A percentile compares a stretch with the other conserved stretches of the same genome.
Evolutionary conservation across 2,113 vertebrate genomes (phyloP).

Genomic region (Misgurnus mizolepis): DNA sequence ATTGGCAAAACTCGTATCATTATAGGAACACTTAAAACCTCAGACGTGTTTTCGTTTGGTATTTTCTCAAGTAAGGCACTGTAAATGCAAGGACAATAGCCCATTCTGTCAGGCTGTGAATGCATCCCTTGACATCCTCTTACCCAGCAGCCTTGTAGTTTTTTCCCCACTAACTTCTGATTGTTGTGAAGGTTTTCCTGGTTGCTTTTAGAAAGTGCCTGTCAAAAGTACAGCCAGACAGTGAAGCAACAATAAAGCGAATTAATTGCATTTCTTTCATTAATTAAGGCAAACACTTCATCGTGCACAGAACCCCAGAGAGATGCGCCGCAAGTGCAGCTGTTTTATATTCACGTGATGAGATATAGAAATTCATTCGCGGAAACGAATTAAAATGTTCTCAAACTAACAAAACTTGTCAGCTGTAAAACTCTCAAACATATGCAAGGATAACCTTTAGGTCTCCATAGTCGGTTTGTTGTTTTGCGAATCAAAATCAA

Average conservation of each 20-base stretch:
- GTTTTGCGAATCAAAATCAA: conserved; percentile 4
- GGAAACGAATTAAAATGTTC: conserved; percentile 25
- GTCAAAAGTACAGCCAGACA: neutral
- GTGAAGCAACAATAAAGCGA: conserved; percentile 2
- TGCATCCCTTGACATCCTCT: conserved; percentile 10
- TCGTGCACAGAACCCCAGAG: conserved; percentile 33
- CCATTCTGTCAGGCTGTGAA: conserved; percentile 16
- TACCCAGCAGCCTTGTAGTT: neutral
- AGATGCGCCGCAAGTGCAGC: conserved; percentile 19
- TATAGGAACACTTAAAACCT: neutral
- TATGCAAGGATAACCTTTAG: conserved; percentile 6
- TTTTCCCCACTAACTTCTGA: neutral
- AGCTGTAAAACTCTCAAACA: neutral
- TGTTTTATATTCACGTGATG: neutral
- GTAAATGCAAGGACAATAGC: neutral
- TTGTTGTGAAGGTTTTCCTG: conserved; percentile 21
- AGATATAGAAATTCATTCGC: conserved; percentile 31
- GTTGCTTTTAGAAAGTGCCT: conserved; percentile 25
- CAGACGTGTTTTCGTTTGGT: neutral
- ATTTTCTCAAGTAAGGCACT: neutral
- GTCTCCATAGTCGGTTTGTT: neutral
- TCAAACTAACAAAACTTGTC: neutral
- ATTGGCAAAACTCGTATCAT: neutral
- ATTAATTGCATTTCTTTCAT: conserved; percentile 49
- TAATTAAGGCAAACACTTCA: conserved; percentile 47